A percentile compares a stretch with the other conserved stretches of the same genome.
These are phyloP conservation scores for Oophaga pumilio DNA, from an alignment of 2,113 vertebrate genomes.

Conservation along the genomic window DNA sequence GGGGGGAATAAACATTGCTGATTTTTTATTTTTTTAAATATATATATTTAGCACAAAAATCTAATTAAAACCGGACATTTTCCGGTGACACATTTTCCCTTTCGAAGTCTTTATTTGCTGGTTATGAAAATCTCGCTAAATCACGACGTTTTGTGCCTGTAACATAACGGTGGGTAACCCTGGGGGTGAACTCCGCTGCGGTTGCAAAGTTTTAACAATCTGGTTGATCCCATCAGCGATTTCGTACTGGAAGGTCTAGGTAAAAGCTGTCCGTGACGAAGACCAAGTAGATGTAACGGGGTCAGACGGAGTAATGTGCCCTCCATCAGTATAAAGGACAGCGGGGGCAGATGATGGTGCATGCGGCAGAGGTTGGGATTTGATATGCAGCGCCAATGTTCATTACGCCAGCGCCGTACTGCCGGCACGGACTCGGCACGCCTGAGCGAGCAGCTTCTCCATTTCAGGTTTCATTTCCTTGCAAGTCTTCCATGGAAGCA, in stretches of 20 bases:
- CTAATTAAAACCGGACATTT: too few species aligned
- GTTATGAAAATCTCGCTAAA: neutral
- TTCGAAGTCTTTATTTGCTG: neutral
- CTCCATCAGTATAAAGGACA: slow-evolving; percentile 22
- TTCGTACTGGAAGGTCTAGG: neutral
- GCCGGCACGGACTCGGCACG: neutral
- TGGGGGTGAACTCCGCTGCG: neutral
- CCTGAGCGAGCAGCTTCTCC: slow-evolving; percentile 18
- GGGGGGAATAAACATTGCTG: too few species aligned
- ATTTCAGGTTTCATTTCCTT: slow-evolving; percentile 44
- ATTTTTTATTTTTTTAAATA: too few species aligned
- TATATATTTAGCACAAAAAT: too few species aligned
- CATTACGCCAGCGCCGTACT: neutral
- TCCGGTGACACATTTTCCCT: too few species aligned
- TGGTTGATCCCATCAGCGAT: neutral
- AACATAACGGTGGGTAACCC: neutral
- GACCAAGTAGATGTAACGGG: slow-evolving; percentile 23
- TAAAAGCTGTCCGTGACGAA: slow-evolving; percentile 1
- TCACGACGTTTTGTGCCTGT: neutral
- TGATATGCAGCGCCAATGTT: neutral
- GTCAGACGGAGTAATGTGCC: slow-evolving; percentile 32
- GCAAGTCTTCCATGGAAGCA: slow-evolving; percentile 16
- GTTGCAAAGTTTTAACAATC: slow-evolving; percentile 9
- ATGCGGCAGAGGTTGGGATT: neutral
- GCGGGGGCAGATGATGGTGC: neutral